Percentiles rank a stretch among this genome's conserved stretches.
Evolutionary conservation across 2,113 vertebrate genomes (phyloP).

Genomic region (Leptobrachium ailaonicum): DNA sequence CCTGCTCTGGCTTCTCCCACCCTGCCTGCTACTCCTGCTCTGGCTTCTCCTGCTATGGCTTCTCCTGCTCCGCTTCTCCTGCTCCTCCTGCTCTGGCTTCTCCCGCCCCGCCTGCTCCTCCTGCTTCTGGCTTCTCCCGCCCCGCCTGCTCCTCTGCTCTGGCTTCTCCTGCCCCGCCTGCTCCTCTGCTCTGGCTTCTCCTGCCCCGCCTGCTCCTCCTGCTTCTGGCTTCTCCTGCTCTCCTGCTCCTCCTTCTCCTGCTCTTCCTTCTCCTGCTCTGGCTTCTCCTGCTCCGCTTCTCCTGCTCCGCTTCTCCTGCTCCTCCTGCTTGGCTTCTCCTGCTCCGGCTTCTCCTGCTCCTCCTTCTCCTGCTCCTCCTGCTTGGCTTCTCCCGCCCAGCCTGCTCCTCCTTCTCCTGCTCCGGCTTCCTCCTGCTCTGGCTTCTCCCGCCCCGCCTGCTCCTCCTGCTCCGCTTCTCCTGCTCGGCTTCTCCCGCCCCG

Average conservation of each 20-base stretch:
- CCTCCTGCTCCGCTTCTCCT: too few relatives aligned
- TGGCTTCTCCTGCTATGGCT: not conserved
- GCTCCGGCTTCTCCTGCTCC: not conserved
- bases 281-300: not conserved
- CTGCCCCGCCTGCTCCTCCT: too few relatives aligned
- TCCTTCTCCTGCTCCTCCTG: too few relatives aligned
- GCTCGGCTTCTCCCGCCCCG: too few relatives aligned
- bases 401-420: not conserved
- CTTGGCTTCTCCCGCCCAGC: too few relatives aligned
- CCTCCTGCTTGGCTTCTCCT: too few relatives aligned
- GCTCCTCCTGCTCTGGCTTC: too few relatives aligned
- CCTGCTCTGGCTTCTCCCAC: too few relatives aligned
- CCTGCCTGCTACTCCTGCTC: not conserved
- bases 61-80: conserved; percentile 19
- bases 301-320: conserved; percentile 16
- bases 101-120: too few relatives aligned
- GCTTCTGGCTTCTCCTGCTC: too few relatives aligned
- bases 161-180: not conserved
- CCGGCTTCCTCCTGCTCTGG: not conserved
- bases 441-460: not conserved
- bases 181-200: not conserved
- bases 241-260: too few relatives aligned
- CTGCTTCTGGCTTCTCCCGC: too few relatives aligned
- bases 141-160: not conserved
- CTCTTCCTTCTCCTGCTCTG: not conserved